Evolutionary conservation across 2,113 vertebrate genomes (phyloP).

Genomic region (Pangasianodon gigas): DNA sequence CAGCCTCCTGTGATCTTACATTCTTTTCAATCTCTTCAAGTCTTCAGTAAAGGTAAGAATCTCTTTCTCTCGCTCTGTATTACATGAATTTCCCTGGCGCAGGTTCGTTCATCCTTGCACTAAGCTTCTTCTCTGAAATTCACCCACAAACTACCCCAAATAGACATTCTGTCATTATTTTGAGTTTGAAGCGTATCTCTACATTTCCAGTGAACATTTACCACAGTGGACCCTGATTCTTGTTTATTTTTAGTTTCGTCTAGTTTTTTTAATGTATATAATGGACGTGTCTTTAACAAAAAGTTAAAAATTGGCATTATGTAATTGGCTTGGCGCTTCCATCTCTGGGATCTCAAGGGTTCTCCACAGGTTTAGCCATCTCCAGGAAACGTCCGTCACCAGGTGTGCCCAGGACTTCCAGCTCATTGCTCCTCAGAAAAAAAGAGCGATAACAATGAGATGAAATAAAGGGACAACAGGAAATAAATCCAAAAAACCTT

Average conservation of each 20-base stretch:
- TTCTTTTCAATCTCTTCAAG: constrained; percentile 27
- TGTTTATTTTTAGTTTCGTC: too few species aligned
- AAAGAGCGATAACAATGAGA: neutral
- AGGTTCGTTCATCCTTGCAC: neutral
- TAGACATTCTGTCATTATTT: neutral
- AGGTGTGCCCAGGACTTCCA: constrained; percentile 27
- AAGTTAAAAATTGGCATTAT: neutral
- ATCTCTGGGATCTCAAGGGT: neutral
- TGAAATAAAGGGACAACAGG: neutral
- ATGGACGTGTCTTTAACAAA: neutral
- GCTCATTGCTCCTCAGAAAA: neutral
- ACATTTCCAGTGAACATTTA: neutral
- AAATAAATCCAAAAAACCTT: neutral
- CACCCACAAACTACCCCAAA: neutral
- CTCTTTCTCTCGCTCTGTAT: neutral
- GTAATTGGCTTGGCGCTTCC: neutral
- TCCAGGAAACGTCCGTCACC: constrained; percentile 37
- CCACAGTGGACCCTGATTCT: neutral
- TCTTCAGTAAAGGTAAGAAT: constrained; percentile 45
- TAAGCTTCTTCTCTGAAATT: neutral
- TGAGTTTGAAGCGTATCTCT: neutral
- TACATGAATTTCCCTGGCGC: neutral
- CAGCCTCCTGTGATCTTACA: constrained; percentile 20
- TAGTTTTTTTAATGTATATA: neutral
- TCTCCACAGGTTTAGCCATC: constrained; percentile 9